Evolutionary conservation across 2,797 vertebrate species (phyloP), one percentile per base, ranked within the genome.

Genomic region (Dendrocincla tyrannina): DNA sequence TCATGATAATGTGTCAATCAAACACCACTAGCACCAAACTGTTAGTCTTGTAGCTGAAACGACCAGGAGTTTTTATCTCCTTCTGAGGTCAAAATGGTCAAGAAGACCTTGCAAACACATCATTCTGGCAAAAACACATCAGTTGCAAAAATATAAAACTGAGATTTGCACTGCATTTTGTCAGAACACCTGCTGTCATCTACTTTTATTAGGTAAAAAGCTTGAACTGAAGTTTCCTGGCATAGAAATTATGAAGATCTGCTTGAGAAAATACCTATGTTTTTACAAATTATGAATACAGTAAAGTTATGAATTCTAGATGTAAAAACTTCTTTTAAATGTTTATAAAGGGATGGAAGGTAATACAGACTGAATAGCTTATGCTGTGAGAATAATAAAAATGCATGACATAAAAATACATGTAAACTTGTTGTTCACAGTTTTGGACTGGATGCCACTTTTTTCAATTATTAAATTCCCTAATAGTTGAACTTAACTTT

Each of bases 111-210:
- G 35, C 13, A 13, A 92, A 35, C 7, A n/a, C 15, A 28, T 5
- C 3, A 35, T 67, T 70, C 33, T 46, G 13, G 20, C n/a, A 81
- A 87, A 75, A 85, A 13, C 11, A 37, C 25, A 24, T 17, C 7
- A 6, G 4, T n/a, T n/a, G 55, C 7, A 82, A 82, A 93, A 93
- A 67, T 55, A 47, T 6, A 52, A 80, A 73, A 49, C 18, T 50
- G 18, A 2, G 32, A 22, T 81, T 85, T 85, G n/a, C 16, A 32
- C 9, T 82, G 27, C 17, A 7, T 89, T 85, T 69, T n/a, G n/a
- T 73, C 15, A 69, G 39, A 78, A 58, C 24, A 76, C 17, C 1
- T 3, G 2, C 22, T 42, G 3, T 6, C 0, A 0, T 50, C 19
- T 66, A 62, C 12, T 28, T 89, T 46, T 73, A 27, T 22, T 30